phyloP scores from a whole-genome alignment of 2,888 invertebrate genomes.

The Sisyra nigra region DNA sequence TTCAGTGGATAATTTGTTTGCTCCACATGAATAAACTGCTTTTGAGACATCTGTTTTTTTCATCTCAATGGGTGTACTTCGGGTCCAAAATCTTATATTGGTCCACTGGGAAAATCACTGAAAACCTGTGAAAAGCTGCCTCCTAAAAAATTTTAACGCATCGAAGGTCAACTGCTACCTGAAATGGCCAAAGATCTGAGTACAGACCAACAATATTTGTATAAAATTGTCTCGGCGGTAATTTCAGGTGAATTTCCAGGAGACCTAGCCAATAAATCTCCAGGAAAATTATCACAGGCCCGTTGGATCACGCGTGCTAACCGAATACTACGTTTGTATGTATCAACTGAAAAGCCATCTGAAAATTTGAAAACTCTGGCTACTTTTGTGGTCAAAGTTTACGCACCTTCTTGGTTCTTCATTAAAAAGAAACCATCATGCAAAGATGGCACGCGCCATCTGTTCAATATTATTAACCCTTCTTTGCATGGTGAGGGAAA shows the following conservation, averaged over 20 bases:
- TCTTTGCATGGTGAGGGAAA: no score
- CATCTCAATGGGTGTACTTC: not conserved
- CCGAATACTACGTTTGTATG: conserved; percentile 13
- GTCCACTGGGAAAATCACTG: not conserved
- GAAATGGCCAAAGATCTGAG: conserved; percentile 9
- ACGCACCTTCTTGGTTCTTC: conserved; percentile 13
- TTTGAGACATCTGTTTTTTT: conserved; percentile 1
- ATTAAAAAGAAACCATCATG: conserved; percentile 9
- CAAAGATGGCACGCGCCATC: conserved; percentile 9
- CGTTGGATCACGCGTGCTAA: conserved; percentile 15
- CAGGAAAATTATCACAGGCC: conserved; percentile 12
- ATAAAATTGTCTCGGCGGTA: conserved; percentile 11
- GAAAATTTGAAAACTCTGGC: conserved; percentile 10
- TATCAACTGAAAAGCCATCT: conserved; percentile 10
- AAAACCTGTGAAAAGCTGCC: not conserved
- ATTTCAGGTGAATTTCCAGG: conserved; percentile 9
- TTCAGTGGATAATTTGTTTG: conserved; percentile 15
- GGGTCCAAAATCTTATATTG: not conserved
- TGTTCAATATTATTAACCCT: conserved; percentile 8
- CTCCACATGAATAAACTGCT: conserved; percentile 10
- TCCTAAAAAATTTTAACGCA: no score
- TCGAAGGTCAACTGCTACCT: not conserved
- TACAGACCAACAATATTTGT: conserved; percentile 13
- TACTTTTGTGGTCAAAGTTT: conserved; percentile 13
- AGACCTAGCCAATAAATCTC: conserved; percentile 11